Evolutionary conservation across 2,888 invertebrate genomes (phyloP).

Genomic region (Vesta saturnalis): DNA sequence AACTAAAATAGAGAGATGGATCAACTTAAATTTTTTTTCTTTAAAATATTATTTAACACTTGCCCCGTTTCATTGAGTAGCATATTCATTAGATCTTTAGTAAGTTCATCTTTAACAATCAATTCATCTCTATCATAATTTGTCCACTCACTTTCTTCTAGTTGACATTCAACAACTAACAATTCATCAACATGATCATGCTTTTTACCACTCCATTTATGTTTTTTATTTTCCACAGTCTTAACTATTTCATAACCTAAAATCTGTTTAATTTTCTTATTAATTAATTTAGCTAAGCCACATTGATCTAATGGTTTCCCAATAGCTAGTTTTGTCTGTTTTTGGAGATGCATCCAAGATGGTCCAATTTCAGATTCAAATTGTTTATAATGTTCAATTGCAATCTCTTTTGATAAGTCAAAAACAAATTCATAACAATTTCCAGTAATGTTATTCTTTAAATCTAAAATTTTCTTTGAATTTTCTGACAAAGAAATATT

Average conservation of each 20-base stretch:
- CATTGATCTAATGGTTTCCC: slow-evolving; percentile 63
- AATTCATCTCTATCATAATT: slow-evolving; percentile 77
- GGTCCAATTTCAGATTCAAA: slow-evolving; percentile 61
- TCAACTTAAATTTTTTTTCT: slow-evolving; percentile 22
- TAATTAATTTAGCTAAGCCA: slow-evolving; percentile 64
- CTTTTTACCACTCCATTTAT: slow-evolving; percentile 72
- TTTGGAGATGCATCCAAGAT: slow-evolving; percentile 47
- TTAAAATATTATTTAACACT: slow-evolving; percentile 50
- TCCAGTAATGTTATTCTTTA: slow-evolving; percentile 56
- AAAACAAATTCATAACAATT: slow-evolving; percentile 69
- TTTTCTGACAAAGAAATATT: slow-evolving; percentile 55
- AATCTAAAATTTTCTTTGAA: slow-evolving; percentile 33
- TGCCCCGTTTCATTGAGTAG: slow-evolving; percentile 64
- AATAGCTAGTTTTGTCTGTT: slow-evolving; percentile 57
- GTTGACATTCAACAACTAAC: slow-evolving; percentile 74
- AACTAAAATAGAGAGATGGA: neutral
- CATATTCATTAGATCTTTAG: slow-evolving; percentile 68
- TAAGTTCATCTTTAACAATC: slow-evolving; percentile 71
- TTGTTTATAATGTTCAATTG: slow-evolving; percentile 64
- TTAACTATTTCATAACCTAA: slow-evolving; percentile 66
- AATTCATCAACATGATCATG: slow-evolving; percentile 78
- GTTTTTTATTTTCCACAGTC: slow-evolving; percentile 67
- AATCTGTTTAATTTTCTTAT: slow-evolving; percentile 64
- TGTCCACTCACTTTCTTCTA: slow-evolving; percentile 79
- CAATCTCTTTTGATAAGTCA: slow-evolving; percentile 70